Base-by-base conservation (phyloP, 2,888 invertebrate species). In the Dusona sp. region DNA sequence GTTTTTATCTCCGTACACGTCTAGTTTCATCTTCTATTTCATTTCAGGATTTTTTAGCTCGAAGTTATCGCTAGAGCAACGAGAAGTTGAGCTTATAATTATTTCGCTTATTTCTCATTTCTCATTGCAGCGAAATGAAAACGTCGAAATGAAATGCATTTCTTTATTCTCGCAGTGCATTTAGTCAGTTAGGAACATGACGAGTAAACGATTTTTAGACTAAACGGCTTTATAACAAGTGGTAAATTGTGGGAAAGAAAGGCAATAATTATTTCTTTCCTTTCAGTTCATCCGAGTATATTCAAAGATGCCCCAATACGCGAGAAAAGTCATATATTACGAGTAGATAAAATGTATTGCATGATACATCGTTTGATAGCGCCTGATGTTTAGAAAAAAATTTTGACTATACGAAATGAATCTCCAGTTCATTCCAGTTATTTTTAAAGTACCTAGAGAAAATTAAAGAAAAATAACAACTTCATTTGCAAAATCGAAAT, bases 51-150 rank as follows among this genome's bases (percentile, higher is more conserved):
- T 29, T 72, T n/a, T 25, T 19, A 45, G 33, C 38, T 19, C 68
- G 48, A 61, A 13, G 45, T 61, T 75, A 75, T 57, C 68, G 54
- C 67, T 22, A 75, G 51, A 38, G n/a, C 36, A 42, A 42, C 54
- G 54, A 19, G 7, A 68, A 67, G 29, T 11, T 22, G 67, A 67
- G 67, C 38, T 67, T 67, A 38, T n/a, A 67, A 57, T 9, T 51
- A 16, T 22, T 54, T 73, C 19, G 11, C 36, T 33, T 38, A 19
- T 33, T 29, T 29, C 11, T 11, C 54, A 54, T 22, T 36, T 19
- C 19, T 22, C 51, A 13, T n/a, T 33, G 8, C 33, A 54, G 36
- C n/a, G 22, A 54, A 67, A 67, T 38, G 9, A n/a, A 67, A 33
- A n/a, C n/a, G n/a, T n/a, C n/a, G 22, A 54, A 67, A 67, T 38